Conservation (phyloP, 2,797 vertebrate genomes). For the Chaetophractus vellerosus region DNA sequence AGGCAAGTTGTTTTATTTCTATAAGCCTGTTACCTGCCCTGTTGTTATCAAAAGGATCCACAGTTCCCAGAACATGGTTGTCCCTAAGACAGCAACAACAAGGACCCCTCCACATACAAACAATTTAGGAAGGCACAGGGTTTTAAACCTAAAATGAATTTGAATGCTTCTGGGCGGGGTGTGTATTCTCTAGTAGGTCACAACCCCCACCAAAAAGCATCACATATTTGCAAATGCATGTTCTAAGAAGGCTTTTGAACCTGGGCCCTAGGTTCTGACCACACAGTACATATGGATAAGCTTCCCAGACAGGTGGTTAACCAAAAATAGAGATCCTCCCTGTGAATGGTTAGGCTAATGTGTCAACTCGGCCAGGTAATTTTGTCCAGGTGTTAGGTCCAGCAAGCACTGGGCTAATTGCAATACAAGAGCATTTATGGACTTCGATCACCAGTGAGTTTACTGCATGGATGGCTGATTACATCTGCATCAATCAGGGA, state of each 20-base stretch:
- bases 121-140: background rate
- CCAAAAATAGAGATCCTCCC: background rate
- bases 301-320: background rate
- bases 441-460: too few relatives aligned
- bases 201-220: background rate
- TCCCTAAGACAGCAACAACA: background rate
- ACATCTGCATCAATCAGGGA: too few relatives aligned
- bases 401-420: too few relatives aligned
- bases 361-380: too few relatives aligned
- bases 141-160: slow-evolving; percentile 24
- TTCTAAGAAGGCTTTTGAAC: background rate
- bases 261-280: background rate
- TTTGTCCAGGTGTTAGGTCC: too few relatives aligned
- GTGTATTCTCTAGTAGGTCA: background rate
- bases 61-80: background rate
- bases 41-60: background rate
- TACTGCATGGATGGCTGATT: too few relatives aligned
- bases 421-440: too few relatives aligned
- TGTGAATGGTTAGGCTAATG: too few relatives aligned
- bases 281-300: background rate
- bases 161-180: background rate
- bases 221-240: background rate
- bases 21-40: background rate
- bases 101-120: background rate
- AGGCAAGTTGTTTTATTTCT: slow-evolving; percentile 35